Base-by-base conservation (phyloP, 2,797 vertebrate species). In the Phalanger gymnotis region DNA sequence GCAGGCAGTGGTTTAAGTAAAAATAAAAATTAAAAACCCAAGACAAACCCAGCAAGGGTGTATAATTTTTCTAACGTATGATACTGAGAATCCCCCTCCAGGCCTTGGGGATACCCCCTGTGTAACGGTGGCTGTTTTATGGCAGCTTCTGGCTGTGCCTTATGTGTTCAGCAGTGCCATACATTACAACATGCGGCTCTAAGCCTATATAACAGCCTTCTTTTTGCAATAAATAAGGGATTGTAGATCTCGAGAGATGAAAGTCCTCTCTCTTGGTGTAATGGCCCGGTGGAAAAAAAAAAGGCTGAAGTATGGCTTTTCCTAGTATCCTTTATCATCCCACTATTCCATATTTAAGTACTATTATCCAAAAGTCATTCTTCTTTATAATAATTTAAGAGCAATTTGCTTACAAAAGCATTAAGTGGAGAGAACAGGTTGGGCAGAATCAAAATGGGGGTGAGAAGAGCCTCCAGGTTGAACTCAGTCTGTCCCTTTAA, bases 321-420 rank as follows among this genome's bases (percentile, higher is more conserved):
- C 89, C 55, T 7, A 47, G 90, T 51, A 92, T 94, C 94, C 92
- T 98, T 96, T 93, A n/a, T 97, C 92, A 91, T 97, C 96, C 91
- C 97, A 55, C 91, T 97, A 6, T 96, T 98, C 94, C 94, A 57
- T 96, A 98, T 97, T 97, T 95, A 95, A 97, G 93, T 96, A 90
- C 89, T 96, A 55, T 97, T 98, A 94, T 96, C 92, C 96, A 91
- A 96, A 98, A 98, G 97, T 96, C 95, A 96, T 96, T 97, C 93
- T 97, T 97, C 81, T 94, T 91, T 51, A 73, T 57, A 52, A 90
- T 95, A 94, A 96, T 96, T 94, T 98, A 97, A 97, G 95, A 97
- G 95, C 98, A 97, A 98, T 94, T 96, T 98, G 94, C 98, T 98
- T 98, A 97, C 95, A 97, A 95, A 98, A 96, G 92, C 97, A 55